These are phyloP conservation scores for Graptemys geographica DNA, from an alignment of 2,797 vertebrate species.

Conservation along the genomic window DNA sequence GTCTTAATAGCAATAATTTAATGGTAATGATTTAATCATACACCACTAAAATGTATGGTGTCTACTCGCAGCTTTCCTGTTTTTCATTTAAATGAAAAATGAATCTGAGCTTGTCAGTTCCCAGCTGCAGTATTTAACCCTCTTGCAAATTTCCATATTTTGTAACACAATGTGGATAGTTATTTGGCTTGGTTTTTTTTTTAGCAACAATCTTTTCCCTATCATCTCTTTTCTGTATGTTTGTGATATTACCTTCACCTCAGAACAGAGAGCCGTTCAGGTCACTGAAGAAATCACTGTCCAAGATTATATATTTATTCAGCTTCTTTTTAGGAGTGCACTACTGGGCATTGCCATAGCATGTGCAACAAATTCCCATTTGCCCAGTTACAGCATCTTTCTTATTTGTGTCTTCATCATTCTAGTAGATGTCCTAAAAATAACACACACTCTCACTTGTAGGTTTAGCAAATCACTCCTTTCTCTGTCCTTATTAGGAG, in stretches of 20 bases:
- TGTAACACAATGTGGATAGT: accelerated
- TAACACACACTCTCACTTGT: neutral
- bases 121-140: neutral
- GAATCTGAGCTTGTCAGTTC: neutral
- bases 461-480: neutral
- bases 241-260: neutral
- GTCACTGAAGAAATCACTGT: neutral
- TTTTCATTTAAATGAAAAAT: neutral
- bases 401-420: neutral
- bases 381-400: neutral
- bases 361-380: neutral
- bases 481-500: neutral
- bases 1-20: neutral
- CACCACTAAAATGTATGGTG: neutral
- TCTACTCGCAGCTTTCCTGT: neutral
- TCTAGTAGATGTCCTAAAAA: neutral
- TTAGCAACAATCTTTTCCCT: neutral
- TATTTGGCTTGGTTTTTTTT: neutral
- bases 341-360: neutral
- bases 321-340: neutral
- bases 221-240: neutral
- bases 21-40: neutral
- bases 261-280: neutral
- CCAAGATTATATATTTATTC: neutral
- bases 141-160: neutral